Evolutionary conservation across 2,113 vertebrate genomes (phyloP), one percentile per base, ranked within the genome.

Genomic region (Brachirus orientalis): DNA sequence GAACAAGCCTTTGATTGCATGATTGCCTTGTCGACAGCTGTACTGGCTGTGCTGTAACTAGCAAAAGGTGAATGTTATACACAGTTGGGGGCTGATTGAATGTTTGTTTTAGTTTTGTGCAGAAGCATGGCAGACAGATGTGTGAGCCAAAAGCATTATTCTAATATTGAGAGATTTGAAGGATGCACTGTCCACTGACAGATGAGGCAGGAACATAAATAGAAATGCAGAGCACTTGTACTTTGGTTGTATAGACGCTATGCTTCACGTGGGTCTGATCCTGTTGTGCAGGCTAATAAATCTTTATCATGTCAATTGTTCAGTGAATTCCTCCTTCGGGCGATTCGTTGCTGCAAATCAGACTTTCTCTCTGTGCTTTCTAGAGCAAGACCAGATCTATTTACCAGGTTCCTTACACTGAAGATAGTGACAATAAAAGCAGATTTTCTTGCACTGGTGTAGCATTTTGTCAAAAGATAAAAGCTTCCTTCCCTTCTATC

Each of bases 391-490:
- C 77, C 83, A 57, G 57, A 78, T 79, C 69, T 66, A 3, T 80
- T 75, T 62, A 86, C 90, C 65, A 85, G 77, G 78, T 82, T 83
- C 74, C 75, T 82, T 72, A 63, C 68, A 73, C n/a, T 60, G 63
- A 77, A 75, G 82, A 63, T 78, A 81, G 73, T 77, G 79, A 88
- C 82, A 83, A 83, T 83, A 73, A 77, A 85, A 84, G 87, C 75
- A 80, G 85, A 81, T 86, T 83, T 84, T 82, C 80, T 77, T 86
- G 64, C 65, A 56, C 84, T 28, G 41, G 72, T 56, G 36, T 63
- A 62, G 78, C 64, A 67, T 86, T 88, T 90, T 87, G 82, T 91
- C 83, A 85, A 75, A 79, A 88, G 86, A 92, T 88, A 80, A 90
- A 90, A 90, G 90, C 63, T 54, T 81, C 66, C 73, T 70, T 76